These are phyloP conservation scores for Drosophila serrata DNA, from an alignment of 1,140 invertebrate genomes.

Conservation along the genomic window DNA sequence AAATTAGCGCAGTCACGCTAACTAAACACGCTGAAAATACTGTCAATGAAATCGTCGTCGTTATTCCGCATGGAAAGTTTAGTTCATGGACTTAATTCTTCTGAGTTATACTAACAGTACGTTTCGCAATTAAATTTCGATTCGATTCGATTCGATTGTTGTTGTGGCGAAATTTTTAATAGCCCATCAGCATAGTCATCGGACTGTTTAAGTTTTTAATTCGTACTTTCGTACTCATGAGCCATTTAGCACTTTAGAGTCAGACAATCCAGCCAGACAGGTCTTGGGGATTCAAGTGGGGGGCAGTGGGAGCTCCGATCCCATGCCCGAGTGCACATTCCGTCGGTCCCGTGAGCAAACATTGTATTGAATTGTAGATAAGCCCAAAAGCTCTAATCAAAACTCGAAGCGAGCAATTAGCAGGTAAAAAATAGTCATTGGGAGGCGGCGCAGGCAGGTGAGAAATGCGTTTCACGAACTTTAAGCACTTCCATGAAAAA, in stretches of 20 bases:
- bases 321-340: conserved; percentile 53
- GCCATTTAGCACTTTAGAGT: conserved; percentile 65
- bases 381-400: conserved; percentile 39
- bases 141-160: conserved; percentile 8
- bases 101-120: conserved; percentile 16
- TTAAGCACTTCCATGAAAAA: background rate
- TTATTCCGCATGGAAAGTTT: conserved; percentile 38
- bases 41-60: conserved; percentile 16
- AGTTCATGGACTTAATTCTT: conserved; percentile 46
- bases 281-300: background rate
- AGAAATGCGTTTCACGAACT: conserved; percentile 28
- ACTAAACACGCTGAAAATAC: conserved; percentile 43
- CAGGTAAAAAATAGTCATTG: conserved; percentile 24
- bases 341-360: conserved; percentile 33
- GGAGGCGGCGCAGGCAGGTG: background rate
- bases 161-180: conserved; percentile 36
- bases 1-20: conserved; percentile 76
- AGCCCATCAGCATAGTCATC: conserved; percentile 49
- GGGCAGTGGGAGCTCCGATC: conserved; percentile 1
- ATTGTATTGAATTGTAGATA: conserved; percentile 23
- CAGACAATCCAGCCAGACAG: conserved; percentile 36
- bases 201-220: conserved; percentile 53
- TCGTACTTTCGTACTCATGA: conserved; percentile 36
- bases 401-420: conserved; percentile 60
- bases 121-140: conserved; percentile 39